Evolutionary conservation across 2,888 invertebrate genomes (phyloP), one percentile per base, ranked within the genome.

Genomic region (Sipunculus nudus): DNA sequence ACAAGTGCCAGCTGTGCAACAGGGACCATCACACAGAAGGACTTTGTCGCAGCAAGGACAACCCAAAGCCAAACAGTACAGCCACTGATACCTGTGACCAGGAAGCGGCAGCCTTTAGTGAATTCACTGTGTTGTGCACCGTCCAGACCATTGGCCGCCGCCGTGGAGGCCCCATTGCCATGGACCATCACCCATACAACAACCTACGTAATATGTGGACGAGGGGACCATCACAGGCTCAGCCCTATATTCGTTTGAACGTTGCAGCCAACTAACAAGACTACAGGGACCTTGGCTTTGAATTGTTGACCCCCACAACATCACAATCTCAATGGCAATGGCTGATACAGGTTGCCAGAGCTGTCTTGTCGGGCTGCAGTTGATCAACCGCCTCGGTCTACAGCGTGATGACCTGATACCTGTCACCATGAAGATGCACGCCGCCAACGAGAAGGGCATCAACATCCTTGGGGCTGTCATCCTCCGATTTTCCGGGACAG

Each of bases 341-440:
- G 19, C 43, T 16, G 43, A 43, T 43, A 43, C 43, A 16, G 43
- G 43, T 10, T 43, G 43, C 21, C 43, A 43, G 43, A 16, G 16
- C 13, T 43, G 43, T 19, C 43, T 43, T 19, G 43, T 19, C 43
- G 43, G 43, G 16, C 16, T 43, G 0, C 63, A 67, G 26, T 54
- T 71, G 1, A 47, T 70, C 8, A 41, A 61, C 19, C 56, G 53
- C 10, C 59, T 75, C 23, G 69, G 73, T 4, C 54, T 75, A 4
- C 31, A 16, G 4, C 23, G 52, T 29, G 26, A 40, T 25, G 65
- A 74, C 59, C 66, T 76, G 8, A 67, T 73, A 19, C 72, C 71
- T 19, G 74, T 75, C 23, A 71, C 59, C 4, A 67, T 73, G 68
- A 59, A 59, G 26, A 75, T 75, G 70, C 68, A 68, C 38, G 68